Base-by-base conservation (phyloP, 2,888 invertebrate genomes). In the Sarcophaga variegata region DNA sequence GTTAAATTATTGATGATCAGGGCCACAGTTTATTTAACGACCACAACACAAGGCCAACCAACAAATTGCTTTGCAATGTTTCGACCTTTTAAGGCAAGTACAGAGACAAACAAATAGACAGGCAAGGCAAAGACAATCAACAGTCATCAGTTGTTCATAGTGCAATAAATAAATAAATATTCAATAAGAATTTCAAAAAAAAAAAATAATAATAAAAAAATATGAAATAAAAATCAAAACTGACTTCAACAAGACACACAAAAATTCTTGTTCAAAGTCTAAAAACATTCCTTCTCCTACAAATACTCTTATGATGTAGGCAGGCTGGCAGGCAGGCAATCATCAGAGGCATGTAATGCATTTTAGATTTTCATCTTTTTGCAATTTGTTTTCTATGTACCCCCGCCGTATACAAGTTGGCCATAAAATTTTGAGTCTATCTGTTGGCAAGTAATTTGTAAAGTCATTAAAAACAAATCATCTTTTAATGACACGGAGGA, bases 1-100 rank as follows among this genome's bases (percentile, higher is more conserved):
- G 83, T 84, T 78, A 84, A 81, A 81, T 81, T 84, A 81, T 66
- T 74, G 62, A 64, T 54, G 81, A 79, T 84, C 86, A 87, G 83
- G 86, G 86, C 70, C 83, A 81, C 60, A 67, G 71, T 20, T 62
- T 54, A 47, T 63, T 64, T 64, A 60, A 66, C 20, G 60, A 49
- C 54, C 4, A 22, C 47, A 60, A 22, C 10, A 64, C 10, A 20
- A 60, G 60, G 5, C 6, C 12, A 45, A 70, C 12, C 22, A 54
- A 25, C 64, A 67, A 59, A 76, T 59, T 22, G 47, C 70, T 60
- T 75, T 60, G 60, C 59, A 70, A 64, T 66, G 20, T 78, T 82
- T 62, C 66, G 67, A 54, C 83, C 80, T 66, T 83, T 81, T 75
- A n/a, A 64, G 86, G 86, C 81, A 70, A 75, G 62, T 63, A 25